Conservation (phyloP, 2,113 vertebrate genomes). For the Esox niger region DNA sequence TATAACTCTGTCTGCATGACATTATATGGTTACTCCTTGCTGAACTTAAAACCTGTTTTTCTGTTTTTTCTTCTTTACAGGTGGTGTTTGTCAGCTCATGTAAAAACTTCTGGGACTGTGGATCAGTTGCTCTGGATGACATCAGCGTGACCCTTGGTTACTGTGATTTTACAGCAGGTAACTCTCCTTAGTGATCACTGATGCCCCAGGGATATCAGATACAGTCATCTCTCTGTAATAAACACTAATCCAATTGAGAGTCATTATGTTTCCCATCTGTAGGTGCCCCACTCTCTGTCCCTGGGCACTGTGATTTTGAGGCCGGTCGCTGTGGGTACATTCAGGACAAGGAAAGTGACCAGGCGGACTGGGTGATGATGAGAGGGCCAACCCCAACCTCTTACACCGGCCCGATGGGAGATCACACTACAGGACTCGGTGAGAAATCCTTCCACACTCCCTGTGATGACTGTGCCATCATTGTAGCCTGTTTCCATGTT, state of each 20-base stretch:
- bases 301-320: conserved; percentile 89
- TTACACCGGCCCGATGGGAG: conserved; percentile 88
- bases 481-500: background rate
- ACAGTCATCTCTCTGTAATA: background rate
- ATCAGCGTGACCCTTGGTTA: conserved; percentile 81
- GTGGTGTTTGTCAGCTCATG: conserved; percentile 89
- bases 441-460: conserved; percentile 48
- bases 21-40: too few relatives aligned
- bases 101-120: conserved; percentile 92
- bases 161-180: conserved; percentile 80
- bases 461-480: background rate
- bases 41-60: too few relatives aligned
- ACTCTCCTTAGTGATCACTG: background rate
- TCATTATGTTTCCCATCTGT: conserved; percentile 3
- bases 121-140: conserved; percentile 89
- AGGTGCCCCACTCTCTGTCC: conserved; percentile 66
- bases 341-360: conserved; percentile 78
- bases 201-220: background rate
- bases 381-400: conserved; percentile 90
- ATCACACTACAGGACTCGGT: conserved; percentile 93
- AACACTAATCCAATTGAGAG: background rate
- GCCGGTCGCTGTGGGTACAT: conserved; percentile 81
- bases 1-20: too few relatives aligned
- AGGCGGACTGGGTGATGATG: conserved; percentile 79
- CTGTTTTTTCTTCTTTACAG: conserved; percentile 70